phyloP scores from a whole-genome alignment of 2,888 invertebrate genomes.

The Dynastes hyllus region DNA sequence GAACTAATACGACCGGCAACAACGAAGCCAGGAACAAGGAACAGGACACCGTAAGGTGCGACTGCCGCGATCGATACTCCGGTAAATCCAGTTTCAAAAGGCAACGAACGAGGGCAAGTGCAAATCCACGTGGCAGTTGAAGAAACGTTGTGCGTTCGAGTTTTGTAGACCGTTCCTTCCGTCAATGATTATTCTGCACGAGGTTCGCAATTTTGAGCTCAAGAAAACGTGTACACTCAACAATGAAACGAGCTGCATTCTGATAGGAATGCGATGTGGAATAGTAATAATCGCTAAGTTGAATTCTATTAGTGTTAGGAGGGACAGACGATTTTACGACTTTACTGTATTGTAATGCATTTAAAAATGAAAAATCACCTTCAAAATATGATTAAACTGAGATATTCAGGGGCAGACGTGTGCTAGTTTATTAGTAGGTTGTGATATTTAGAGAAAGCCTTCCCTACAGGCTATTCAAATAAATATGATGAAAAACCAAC shows the following conservation, averaged over 20 bases:
- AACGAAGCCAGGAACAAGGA: conserved; percentile 19
- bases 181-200: conserved; percentile 61
- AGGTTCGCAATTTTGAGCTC: background rate
- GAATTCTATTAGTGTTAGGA: too few relatives aligned
- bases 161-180: conserved; percentile 53
- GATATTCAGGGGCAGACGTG: too few relatives aligned
- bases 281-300: too few relatives aligned
- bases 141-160: conserved; percentile 48
- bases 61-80: conserved; percentile 60
- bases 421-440: too few relatives aligned
- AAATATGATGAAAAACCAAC: too few relatives aligned
- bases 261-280: too few relatives aligned
- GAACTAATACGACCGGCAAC: conserved; percentile 42
- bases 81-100: conserved; percentile 57
- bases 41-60: conserved; percentile 57
- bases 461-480: too few relatives aligned
- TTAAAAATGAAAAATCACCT: too few relatives aligned
- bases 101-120: conserved; percentile 56
- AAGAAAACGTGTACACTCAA: conserved; percentile 5
- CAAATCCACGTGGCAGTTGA: conserved; percentile 53
- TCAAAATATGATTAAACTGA: too few relatives aligned
- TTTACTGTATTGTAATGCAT: too few relatives aligned
- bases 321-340: too few relatives aligned
- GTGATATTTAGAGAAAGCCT: too few relatives aligned
- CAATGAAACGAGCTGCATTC: background rate